Evolutionary conservation across 2,888 invertebrate species (phyloP).

Genomic region (Neoscelio sp.): DNA sequence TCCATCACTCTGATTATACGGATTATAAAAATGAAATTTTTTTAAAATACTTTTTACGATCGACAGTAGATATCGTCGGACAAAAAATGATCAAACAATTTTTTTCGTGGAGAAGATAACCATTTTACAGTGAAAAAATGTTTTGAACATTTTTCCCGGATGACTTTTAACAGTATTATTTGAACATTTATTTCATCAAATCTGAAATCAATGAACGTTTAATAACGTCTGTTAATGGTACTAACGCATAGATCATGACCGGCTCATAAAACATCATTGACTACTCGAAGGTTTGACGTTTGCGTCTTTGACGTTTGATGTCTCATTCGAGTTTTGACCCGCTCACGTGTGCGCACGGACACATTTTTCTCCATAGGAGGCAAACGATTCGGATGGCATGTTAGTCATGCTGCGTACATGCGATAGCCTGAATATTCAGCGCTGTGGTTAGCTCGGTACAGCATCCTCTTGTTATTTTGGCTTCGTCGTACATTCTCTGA

Average conservation of each 20-base stretch:
- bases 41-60: too few species aligned
- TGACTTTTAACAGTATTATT: too few species aligned
- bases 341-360: conserved; percentile 17
- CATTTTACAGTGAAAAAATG: conserved; percentile 1
- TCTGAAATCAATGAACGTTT: too few species aligned
- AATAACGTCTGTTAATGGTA: conserved; percentile 3
- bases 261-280: conserved; percentile 1
- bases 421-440: conserved; percentile 60
- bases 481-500: conserved; percentile 43
- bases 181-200: too few species aligned
- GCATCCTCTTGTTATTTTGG: conserved; percentile 58
- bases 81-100: too few species aligned
- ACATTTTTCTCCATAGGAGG: conserved; percentile 55
- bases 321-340: conserved; percentile 47
- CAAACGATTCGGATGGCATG: conserved; percentile 49
- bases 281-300: conserved; percentile 3
- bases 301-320: conserved; percentile 24
- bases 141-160: too few species aligned
- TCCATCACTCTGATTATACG: not conserved
- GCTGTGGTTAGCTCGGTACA: conserved; percentile 44
- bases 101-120: not conserved
- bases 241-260: conserved; percentile 13
- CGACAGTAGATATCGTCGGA: too few species aligned
- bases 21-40: too few species aligned
- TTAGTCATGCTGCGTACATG: conserved; percentile 51